Conservation (phyloP, 1,140 invertebrate genomes). For the Eueides isabella region DNA sequence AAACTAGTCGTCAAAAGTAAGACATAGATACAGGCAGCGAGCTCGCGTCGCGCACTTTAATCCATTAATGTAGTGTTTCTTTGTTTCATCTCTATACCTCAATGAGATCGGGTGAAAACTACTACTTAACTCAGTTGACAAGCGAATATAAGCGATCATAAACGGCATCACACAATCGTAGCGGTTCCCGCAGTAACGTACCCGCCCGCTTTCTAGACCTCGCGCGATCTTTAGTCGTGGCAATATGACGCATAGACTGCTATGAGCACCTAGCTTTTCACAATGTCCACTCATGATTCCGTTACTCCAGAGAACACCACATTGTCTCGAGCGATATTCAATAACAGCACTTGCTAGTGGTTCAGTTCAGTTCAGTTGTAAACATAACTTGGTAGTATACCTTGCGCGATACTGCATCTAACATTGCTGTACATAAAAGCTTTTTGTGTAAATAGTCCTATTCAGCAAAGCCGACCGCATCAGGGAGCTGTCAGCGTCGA, state of each 20-base stretch:
- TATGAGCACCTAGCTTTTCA: constrained; percentile 36
- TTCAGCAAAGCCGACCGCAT: constrained; percentile 50
- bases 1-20: constrained; percentile 99
- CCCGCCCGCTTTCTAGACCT: constrained; percentile 63
- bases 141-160: constrained; percentile 60
- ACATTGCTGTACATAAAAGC: constrained; percentile 79
- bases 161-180: constrained; percentile 68
- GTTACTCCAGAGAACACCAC: constrained; percentile 15
- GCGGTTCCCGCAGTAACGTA: constrained; percentile 75
- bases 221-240: constrained; percentile 54
- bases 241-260: constrained; percentile 58
- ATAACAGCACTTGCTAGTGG: constrained; percentile 50
- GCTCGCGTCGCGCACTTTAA: constrained; percentile 80
- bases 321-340: constrained; percentile 44
- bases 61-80: constrained; percentile 81
- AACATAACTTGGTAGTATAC: constrained; percentile 70
- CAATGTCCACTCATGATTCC: constrained; percentile 32
- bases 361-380: constrained; percentile 44
- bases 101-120: constrained; percentile 82
- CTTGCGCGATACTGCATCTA: constrained; percentile 78
- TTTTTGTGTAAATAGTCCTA: constrained; percentile 80
- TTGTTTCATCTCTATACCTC: constrained; percentile 75
- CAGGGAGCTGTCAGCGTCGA: constrained; percentile 53
- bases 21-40: constrained; percentile 88
- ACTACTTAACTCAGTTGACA: constrained; percentile 72